Conservation (phyloP, 2,113 vertebrate genomes). For the Percina caprodes region DNA sequence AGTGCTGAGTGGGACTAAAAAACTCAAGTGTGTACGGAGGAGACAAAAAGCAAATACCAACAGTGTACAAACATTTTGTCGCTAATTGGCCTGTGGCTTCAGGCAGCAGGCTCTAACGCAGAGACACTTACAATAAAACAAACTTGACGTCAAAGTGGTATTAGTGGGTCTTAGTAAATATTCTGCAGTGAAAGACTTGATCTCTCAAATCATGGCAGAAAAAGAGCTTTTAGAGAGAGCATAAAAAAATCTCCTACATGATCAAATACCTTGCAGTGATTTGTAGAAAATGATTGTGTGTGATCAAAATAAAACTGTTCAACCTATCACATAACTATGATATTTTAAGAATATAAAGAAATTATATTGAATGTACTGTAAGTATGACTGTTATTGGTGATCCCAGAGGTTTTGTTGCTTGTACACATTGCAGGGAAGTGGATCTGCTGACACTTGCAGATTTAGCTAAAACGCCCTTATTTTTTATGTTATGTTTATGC, state of each 20-base stretch:
- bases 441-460: constrained; percentile 72
- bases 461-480: constrained; percentile 29
- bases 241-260: neutral
- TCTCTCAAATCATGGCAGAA: constrained; percentile 33
- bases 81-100: constrained; percentile 51
- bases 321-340: neutral
- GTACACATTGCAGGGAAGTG: constrained; percentile 60
- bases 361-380: neutral
- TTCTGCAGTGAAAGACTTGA: constrained; percentile 42
- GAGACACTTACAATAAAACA: constrained; percentile 49
- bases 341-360: neutral
- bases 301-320: neutral
- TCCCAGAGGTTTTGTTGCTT: constrained; percentile 44
- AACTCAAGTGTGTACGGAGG: constrained; percentile 13
- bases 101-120: constrained; percentile 35
- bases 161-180: constrained; percentile 47
- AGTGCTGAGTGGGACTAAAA: constrained; percentile 24
- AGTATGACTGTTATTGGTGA: constrained; percentile 22
- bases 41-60: constrained; percentile 35
- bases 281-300: neutral
- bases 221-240: constrained; percentile 4
- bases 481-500: constrained; percentile 23
- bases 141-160: constrained; percentile 46
- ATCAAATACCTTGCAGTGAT: constrained; percentile 16
- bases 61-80: constrained; percentile 40